Base-by-base conservation (phyloP, 1,140 invertebrate genomes). In the Drosophila kanapiae region DNA sequence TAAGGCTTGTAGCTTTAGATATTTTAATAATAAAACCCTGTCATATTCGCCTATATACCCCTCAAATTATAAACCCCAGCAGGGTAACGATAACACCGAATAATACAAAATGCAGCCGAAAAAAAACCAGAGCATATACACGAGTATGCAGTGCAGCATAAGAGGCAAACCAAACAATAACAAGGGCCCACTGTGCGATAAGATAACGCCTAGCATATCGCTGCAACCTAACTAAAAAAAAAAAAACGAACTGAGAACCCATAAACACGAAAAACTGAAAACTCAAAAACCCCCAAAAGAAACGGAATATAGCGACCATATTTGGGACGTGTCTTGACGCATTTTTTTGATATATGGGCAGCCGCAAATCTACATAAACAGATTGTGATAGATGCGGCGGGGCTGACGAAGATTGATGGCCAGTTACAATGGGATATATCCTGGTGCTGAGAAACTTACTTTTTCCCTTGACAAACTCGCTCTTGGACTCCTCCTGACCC, bases 391-490 rank as follows among this genome's bases (percentile, higher is more conserved):
- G 83, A 90, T 90, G 63, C 59, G 60, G 49, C 31, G n/a, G 10
- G 11, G 3, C 49, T 70, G 58, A 76, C 33, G 63, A 76, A 80
- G 80, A 75, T 18, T 67, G 65, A 76, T 80, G 58, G 54, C 8
- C 16, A 23, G 13, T 14, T 31, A 33, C 9, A 8, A 33, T 14
- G 27, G 27, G 37, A n/a, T 11, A 45, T 59, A 38, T 56, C 43
- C 48, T 77, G 14, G 4, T 31, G 23, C 31, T 29, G 10, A 38
- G 42, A n/a, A 75, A 75, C 92, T 93, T 92, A 93, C 92, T 93
- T 78, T 93, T 93, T 68, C 92, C 92, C 63, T 93, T 93, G 45
- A 92, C 91, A 42, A 93, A 93, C 51, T 91, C 87, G 56, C 91
- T 91, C 71, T 90, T 91, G 57, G 78, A 74, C 16, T 84, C 83